Base-by-base conservation (phyloP, 2,113 vertebrate species). In the Oreamnos americanus region DNA sequence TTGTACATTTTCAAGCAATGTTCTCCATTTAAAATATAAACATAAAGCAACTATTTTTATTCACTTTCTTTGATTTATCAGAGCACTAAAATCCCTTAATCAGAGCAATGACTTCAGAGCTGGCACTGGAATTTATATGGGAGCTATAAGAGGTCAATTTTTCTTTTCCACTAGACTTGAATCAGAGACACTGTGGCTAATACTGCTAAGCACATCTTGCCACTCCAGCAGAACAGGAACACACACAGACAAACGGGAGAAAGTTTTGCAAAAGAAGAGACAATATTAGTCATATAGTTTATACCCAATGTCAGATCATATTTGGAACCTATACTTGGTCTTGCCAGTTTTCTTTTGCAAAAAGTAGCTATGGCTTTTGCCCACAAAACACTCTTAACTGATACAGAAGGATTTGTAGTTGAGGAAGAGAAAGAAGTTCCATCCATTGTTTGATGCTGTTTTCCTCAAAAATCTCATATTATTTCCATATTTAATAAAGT, bases 191-290 rank as follows among this genome's bases (percentile, higher is more conserved):
- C 3, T 17, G 2, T 71, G 14, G 4, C 28, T 51, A 5, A 14
- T 23, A 26, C 4, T 58, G 2, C 23, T 36, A 55, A 0, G 39
- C 2, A 19, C 13, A 23, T 26, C 17, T 60, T 62, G 21, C 28
- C 17, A 71, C 64, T 13, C 26, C 8, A 25, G 15, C 14, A 45
- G 5, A 45, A 6, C 0, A 58, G 71, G 23, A 0, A n/a, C 3
- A 62, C 36, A 62, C 9, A 51, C 9, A 9, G 23, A 6, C 23
- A 9, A 85, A 89, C 25, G 2, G 15, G 79, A 64, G 1, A 2
- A 49, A n/a, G 4, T 30, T 6, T 0, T 64, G 13, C 47, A 74
- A 87, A 67, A 78, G 36, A 89, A 84, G 33, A 74, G 36, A 51
- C 28, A 14, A 1, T 62, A 13, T 58, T 84, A 30, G 5, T 55